Conservation (phyloP, 2,797 vertebrate genomes). For the Hypotaenidia okinawae region DNA sequence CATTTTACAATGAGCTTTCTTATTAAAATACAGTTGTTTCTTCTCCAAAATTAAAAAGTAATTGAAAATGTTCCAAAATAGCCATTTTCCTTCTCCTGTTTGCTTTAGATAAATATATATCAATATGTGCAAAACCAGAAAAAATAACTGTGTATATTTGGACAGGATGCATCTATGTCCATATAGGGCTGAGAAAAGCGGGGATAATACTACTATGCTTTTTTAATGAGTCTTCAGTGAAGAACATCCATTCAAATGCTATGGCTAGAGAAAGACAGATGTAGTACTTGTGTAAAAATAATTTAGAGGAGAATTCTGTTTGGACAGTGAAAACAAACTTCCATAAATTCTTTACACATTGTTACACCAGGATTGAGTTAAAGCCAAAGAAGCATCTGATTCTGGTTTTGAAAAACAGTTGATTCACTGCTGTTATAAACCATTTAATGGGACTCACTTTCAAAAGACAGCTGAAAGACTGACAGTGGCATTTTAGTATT, state of each 20-base stretch:
- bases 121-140: background rate
- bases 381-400: conserved; percentile 24
- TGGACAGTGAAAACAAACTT: background rate
- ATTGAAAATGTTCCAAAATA: background rate
- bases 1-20: background rate
- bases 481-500: background rate
- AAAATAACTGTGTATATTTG: background rate
- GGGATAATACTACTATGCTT: background rate
- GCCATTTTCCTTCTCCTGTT: background rate
- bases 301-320: conserved; percentile 5
- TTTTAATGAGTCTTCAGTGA: background rate
- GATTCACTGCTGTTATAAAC: conserved; percentile 42
- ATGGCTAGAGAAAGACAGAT: background rate
- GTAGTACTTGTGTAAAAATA: background rate
- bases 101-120: background rate
- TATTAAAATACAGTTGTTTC: background rate
- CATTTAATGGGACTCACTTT: background rate
- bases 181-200: background rate
- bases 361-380: background rate
- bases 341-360: background rate
- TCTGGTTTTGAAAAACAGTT: conserved; percentile 17
- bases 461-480: background rate
- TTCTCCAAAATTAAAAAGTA: background rate
- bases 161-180: background rate
- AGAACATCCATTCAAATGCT: background rate